A percentile compares a stretch with the other conserved stretches of the same genome.
Evolutionary conservation across 2,113 vertebrate species (phyloP).

Genomic region (Tauraco erythrolophus): DNA sequence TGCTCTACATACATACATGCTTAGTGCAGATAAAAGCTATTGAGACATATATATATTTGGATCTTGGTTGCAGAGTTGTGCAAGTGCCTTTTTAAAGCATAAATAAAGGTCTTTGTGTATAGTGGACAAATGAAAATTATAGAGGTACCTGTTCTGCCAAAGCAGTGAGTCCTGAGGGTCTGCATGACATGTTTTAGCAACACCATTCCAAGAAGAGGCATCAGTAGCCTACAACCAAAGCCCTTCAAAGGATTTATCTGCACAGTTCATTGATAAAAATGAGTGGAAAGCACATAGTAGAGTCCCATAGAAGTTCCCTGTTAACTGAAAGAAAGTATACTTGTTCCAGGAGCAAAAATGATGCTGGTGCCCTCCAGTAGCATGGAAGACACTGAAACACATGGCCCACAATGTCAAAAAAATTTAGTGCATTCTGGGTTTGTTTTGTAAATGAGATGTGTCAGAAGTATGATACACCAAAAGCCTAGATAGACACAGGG

Average conservation of each 20-base stretch:
- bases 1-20: neutral
- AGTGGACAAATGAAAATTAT: neutral
- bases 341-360: neutral
- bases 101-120: neutral
- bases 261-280: neutral
- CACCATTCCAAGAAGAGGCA: neutral
- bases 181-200: neutral
- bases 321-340: neutral
- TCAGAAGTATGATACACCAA: neutral
- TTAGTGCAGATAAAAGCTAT: neutral
- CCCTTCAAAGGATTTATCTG: neutral
- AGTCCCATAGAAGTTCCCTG: neutral
- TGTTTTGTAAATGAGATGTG: neutral
- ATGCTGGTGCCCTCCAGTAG: neutral
- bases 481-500: neutral
- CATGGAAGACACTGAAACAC: neutral
- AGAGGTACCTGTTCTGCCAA: neutral
- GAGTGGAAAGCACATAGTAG: neutral
- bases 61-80: neutral
- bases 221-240: neutral
- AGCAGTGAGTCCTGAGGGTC: neutral
- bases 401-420: neutral
- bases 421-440: neutral
- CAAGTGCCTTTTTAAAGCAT: neutral
- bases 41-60: neutral